phyloP scores from a whole-genome alignment of 2,797 vertebrate species.

The Alcedo atthis region DNA sequence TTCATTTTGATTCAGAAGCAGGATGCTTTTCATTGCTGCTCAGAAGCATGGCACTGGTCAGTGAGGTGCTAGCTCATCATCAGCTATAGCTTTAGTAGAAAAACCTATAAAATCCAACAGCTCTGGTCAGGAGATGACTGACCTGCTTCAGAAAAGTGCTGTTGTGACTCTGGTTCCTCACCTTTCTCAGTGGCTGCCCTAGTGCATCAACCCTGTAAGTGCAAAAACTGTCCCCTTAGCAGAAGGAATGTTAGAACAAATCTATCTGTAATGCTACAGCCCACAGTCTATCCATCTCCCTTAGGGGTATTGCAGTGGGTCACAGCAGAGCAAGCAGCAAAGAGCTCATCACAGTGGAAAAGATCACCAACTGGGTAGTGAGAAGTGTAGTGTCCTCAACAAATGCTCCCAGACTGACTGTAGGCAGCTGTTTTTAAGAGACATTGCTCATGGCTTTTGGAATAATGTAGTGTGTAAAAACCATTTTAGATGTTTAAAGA shows the following conservation, averaged over 20 bases:
- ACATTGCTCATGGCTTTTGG: not conserved
- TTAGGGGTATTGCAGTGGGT: not conserved
- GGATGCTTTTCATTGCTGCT: not conserved
- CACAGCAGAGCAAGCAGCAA: not conserved
- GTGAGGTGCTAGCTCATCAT: not conserved
- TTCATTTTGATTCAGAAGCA: not conserved
- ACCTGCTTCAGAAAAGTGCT: not conserved
- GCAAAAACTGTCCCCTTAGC: not conserved
- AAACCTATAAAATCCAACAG: not conserved
- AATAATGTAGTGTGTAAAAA: not conserved
- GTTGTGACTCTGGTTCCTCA: not conserved
- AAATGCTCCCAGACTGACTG: not conserved
- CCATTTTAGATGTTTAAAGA: not conserved
- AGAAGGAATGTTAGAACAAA: not conserved
- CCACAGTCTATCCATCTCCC: not conserved
- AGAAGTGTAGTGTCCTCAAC: not conserved
- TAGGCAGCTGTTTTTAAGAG: not conserved
- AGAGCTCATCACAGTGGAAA: not conserved
- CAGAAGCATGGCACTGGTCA: fast-evolving
- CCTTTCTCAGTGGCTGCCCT: not conserved
- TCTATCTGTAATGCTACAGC: not conserved
- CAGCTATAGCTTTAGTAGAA: not conserved
- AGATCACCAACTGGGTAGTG: not conserved
- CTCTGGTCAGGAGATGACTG: not conserved
- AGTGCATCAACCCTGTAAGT: not conserved